A percentile compares a stretch with the other conserved stretches of the same genome.
Conservation (phyloP, 2,797 vertebrate species). For the Aplochiton taeniatus region DNA sequence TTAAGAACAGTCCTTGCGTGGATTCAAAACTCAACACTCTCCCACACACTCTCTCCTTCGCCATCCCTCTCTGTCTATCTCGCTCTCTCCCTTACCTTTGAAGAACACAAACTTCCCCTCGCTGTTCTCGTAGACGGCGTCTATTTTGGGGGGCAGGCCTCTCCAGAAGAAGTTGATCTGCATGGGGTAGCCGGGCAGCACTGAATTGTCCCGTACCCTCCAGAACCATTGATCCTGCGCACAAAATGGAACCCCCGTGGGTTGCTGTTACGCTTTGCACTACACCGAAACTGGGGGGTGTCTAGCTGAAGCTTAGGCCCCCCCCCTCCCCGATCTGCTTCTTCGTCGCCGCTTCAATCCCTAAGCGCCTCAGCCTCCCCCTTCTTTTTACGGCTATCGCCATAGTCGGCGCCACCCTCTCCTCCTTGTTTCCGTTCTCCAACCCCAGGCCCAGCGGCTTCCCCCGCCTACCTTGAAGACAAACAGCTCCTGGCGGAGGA, state of each 20-base stretch:
- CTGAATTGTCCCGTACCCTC: slow-evolving; percentile 95
- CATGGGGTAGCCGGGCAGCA: slow-evolving; percentile 98
- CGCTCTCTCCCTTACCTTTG: slow-evolving; percentile 83
- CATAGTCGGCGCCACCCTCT: slow-evolving; percentile 3
- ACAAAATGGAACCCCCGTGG: slow-evolving; percentile 20
- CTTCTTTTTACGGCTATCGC: no score
- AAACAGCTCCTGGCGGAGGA: slow-evolving; percentile 96
- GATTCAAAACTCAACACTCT: no score
- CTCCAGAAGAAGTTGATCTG: slow-evolving; percentile 98
- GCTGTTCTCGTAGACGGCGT: slow-evolving; percentile 97
- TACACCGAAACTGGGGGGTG: no score
- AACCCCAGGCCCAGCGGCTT: no score
- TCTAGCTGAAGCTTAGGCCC: no score
- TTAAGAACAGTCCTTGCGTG: no score
- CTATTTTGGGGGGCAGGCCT: slow-evolving; percentile 92
- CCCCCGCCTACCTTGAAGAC: slow-evolving; percentile 99
- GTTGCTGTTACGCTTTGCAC: no score
- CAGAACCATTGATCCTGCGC: slow-evolving; percentile 98
- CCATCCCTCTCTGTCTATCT: no score
- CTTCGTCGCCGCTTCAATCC: no score
- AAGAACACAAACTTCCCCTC: slow-evolving; percentile 99
- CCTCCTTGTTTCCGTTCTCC: neutral
- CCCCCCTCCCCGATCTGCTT: no score
- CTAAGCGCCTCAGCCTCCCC: no score
- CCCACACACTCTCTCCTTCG: no score